Percentiles rank a stretch among this genome's conserved stretches.
Evolutionary conservation across 2,888 invertebrate genomes (phyloP).

Genomic region (Diachrysia chrysitis): DNA sequence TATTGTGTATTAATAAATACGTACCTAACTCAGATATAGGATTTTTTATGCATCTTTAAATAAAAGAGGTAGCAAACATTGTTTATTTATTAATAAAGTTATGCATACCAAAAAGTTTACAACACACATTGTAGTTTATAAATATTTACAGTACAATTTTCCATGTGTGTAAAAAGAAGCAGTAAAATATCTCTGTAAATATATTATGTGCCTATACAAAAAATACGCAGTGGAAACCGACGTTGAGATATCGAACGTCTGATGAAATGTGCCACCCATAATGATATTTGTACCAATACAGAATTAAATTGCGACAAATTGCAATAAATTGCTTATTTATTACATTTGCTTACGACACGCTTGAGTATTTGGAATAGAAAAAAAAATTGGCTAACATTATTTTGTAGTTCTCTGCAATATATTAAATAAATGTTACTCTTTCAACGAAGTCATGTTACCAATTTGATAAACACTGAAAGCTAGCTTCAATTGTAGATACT

Average conservation of each 20-base stretch:
- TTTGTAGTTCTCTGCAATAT: background rate
- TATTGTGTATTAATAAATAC: too few species aligned
- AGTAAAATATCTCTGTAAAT: too few species aligned
- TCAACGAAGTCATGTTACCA: background rate
- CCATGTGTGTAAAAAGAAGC: too few species aligned
- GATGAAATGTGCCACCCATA: conserved; percentile 44
- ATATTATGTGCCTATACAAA: too few species aligned
- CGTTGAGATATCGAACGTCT: conserved; percentile 28
- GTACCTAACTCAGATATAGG: too few species aligned
- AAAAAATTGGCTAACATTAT: background rate
- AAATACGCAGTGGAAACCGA: too few species aligned
- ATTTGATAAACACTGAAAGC: background rate
- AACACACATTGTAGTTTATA: too few species aligned
- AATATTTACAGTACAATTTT: too few species aligned
- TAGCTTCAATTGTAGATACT: background rate
- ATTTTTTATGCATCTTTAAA: too few species aligned
- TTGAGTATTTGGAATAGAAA: background rate
- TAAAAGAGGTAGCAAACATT: too few species aligned
- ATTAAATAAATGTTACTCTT: background rate
- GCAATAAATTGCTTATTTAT: conserved; percentile 56
- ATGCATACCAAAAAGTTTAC: too few species aligned
- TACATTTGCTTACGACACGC: conserved; percentile 42
- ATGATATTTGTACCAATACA: conserved; percentile 56
- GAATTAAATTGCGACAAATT: conserved; percentile 49
- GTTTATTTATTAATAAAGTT: too few species aligned